These are phyloP conservation scores for rabbit (Oryctolagus cuniculus) DNA, from an alignment of 2,113 vertebrate species.

Conservation along the genomic window mOryCun1.1 NC_091438.1:12092501-12093000, in stretches of 20 bases:
- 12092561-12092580: fast-evolving
- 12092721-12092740: fast-evolving
- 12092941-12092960: background rate
- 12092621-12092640: background rate
- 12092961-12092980: fast-evolving
- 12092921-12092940: no score
- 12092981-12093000: no score
- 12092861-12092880: fast-evolving
- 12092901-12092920: background rate
- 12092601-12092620: background rate
- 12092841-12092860: no score
- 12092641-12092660: background rate
- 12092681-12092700: background rate
- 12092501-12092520: fast-evolving
- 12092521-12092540: no score
- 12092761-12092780: no score
- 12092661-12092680: fast-evolving
- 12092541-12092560: background rate
- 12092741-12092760: background rate
- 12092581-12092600: fast-evolving
- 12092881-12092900: fast-evolving
- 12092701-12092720: background rate
- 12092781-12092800: background rate
- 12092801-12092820: no score
- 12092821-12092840: no score